Conservation (phyloP, 2,113 vertebrate genomes). For the Sturnira hondurensis region DNA sequence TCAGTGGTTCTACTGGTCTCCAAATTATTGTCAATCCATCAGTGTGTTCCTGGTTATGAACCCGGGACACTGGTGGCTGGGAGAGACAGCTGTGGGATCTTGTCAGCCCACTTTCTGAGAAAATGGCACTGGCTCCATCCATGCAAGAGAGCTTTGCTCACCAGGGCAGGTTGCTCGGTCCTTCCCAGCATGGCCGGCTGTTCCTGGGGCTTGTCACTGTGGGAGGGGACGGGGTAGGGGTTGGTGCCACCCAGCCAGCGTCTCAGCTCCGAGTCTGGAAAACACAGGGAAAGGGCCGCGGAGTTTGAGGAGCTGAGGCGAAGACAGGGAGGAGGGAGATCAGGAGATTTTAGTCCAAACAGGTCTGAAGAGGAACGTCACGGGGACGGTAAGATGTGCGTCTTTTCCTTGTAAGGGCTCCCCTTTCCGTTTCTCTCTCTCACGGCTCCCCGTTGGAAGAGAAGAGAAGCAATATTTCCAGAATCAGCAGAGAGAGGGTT, state of each 20-base stretch:
- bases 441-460: not conserved
- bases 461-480: not conserved
- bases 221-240: not conserved
- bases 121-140: not conserved
- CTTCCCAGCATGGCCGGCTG: not conserved
- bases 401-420: not conserved
- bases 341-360: not conserved
- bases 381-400: not conserved
- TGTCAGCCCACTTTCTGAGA: not conserved
- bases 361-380: not conserved
- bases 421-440: not conserved
- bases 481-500: not conserved
- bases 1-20: not conserved
- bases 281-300: not conserved
- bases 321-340: not conserved
- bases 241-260: not conserved
- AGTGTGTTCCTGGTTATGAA: not conserved
- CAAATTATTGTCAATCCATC: not conserved
- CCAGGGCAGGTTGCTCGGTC: not conserved
- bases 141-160: not conserved
- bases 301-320: not conserved
- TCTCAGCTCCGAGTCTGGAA: not conserved
- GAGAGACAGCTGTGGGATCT: not conserved
- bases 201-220: fast-evolving
- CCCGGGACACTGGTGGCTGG: no score